These are phyloP conservation scores for Hipparchia semele DNA, from an alignment of 2,888 invertebrate species.

Conservation along the genomic window DNA sequence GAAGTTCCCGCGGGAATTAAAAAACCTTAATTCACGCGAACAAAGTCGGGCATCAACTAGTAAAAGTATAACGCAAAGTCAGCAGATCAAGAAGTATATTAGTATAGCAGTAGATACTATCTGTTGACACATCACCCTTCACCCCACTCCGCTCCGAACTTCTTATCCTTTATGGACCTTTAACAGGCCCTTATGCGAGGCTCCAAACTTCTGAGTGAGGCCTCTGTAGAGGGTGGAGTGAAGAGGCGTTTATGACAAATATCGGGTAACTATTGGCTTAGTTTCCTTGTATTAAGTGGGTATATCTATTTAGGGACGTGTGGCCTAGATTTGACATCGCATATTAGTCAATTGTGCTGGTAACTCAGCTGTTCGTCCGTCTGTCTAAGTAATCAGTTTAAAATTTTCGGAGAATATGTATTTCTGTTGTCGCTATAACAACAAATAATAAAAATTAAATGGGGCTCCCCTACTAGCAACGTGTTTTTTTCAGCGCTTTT, in stretches of 20 bases:
- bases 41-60: background rate
- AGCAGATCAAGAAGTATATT: background rate
- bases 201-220: conserved; percentile 29
- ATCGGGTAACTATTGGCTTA: conserved; percentile 27
- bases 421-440: too few species aligned
- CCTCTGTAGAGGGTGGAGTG: conserved; percentile 15
- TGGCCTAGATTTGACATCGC: too few species aligned
- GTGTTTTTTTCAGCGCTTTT: too few species aligned
- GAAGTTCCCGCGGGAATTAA: too few species aligned
- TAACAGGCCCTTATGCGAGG: conserved; percentile 20
- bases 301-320: background rate
- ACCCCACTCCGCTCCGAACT: conserved; percentile 10
- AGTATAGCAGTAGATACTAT: conserved; percentile 19
- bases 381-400: too few species aligned
- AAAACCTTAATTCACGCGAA: too few species aligned
- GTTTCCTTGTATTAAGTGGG: conserved; percentile 1
- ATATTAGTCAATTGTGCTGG: too few species aligned
- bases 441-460: too few species aligned
- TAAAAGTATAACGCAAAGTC: background rate
- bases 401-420: too few species aligned
- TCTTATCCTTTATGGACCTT: conserved; percentile 30
- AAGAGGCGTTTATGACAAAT: conserved; percentile 26
- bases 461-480: too few species aligned
- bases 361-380: too few species aligned
- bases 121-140: conserved; percentile 33